Conservation (phyloP, 2,888 invertebrate species). For the Patella depressa region DNA sequence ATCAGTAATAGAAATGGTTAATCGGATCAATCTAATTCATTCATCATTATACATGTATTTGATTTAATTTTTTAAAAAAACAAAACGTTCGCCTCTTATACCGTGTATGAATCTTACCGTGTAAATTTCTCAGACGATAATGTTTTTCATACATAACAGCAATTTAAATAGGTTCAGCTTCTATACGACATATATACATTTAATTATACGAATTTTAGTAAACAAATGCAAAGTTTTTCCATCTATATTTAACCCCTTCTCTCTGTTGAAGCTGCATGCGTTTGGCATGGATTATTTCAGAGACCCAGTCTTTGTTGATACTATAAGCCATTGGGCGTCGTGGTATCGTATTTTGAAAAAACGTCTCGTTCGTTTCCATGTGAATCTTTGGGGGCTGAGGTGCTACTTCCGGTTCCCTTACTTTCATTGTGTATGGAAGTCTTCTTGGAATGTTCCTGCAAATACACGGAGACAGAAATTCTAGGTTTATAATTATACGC, state of each 20-base stretch:
- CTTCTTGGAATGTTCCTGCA: constrained; percentile 54
- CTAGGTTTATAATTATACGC: too few species aligned
- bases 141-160: too few species aligned
- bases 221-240: constrained; percentile 66
- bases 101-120: too few species aligned
- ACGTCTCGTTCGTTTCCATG: constrained; percentile 68
- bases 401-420: constrained; percentile 52
- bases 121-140: too few species aligned
- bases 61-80: too few species aligned
- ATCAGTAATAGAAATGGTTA: too few species aligned
- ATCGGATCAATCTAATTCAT: too few species aligned
- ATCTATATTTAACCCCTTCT: constrained; percentile 61
- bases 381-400: constrained; percentile 61
- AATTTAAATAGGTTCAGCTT: too few species aligned
- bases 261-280: constrained; percentile 65
- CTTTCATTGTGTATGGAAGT: constrained; percentile 57
- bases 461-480: neutral
- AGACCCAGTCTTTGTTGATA: constrained; percentile 67
- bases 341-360: constrained; percentile 69
- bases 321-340: constrained; percentile 57
- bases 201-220: constrained; percentile 44
- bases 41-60: too few species aligned
- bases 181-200: too few species aligned
- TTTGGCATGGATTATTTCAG: constrained; percentile 67
- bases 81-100: too few species aligned